Evolutionary conservation across 1,140 invertebrate genomes (phyloP), one percentile per base, ranked within the genome.

Genomic region (Cyclargus thomasi): DNA sequence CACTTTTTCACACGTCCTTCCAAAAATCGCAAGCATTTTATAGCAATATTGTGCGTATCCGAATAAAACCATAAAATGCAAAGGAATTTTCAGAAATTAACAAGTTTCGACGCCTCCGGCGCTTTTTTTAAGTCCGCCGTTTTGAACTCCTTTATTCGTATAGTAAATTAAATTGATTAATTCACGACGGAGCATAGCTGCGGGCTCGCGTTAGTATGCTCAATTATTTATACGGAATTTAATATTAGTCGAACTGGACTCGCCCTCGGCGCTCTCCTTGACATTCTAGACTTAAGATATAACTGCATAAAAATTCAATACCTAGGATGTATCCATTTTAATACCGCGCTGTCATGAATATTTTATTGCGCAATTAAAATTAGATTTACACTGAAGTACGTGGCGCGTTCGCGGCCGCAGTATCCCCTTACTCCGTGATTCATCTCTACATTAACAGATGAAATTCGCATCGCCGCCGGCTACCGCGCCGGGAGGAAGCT

Each of bases 191-290:
- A 59, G 55, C 20, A 6, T 59, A 59, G 55, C 55, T 20, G 55
- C 18, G 55, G 55, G 55, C 55, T 59, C 18, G 55, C 55, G 55
- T 59, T 59, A 59, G 55, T 59, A 20, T 59, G 55, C 55, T 59
- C 55, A 59, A 59, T 59, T 59, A 59, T 59, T 59, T 59, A 59
- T 59, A 59, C 55, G 55, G 55, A 59, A 59, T 59, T 59, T 59
- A 59, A 20, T 59, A 59, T 59, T 59, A 59, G 55, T 59, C 8
- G 18, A 59, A 59, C 20, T 59, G 55, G 55, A 21, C 20, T 21
- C 55, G 55, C 55, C 55, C 5, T 59, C 18, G 55, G 55, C 55
- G 18, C 18, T 59, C 18, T 59, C 55, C 55, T 59, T 59, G 55
- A 59, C 55, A 59, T 59, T 57, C 55, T 59, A 59, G 55, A 21